These are phyloP conservation scores for Fragum whitleyi DNA, from an alignment of 2,888 invertebrate genomes.

Conservation along the genomic window DNA sequence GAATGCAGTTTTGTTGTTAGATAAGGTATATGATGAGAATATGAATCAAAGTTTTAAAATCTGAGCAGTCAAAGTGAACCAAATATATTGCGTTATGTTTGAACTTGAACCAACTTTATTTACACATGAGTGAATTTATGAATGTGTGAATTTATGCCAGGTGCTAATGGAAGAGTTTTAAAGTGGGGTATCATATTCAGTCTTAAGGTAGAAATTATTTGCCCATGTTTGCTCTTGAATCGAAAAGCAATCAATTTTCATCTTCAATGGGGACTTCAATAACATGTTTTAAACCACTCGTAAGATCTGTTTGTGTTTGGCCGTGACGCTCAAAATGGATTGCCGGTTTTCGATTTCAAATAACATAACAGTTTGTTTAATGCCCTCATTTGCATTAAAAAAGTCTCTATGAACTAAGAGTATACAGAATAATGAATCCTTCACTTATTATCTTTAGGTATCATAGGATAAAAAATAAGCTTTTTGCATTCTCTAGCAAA, in stretches of 20 bases:
- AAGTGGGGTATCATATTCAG: slow-evolving; percentile 50
- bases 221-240: slow-evolving; percentile 56
- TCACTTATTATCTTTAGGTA: no score
- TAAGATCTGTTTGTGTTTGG: slow-evolving; percentile 26
- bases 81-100: no score
- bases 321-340: slow-evolving; percentile 23
- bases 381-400: slow-evolving; percentile 34
- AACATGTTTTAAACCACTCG: slow-evolving; percentile 31
- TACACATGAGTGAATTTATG: slow-evolving; percentile 56
- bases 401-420: background rate
- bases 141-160: slow-evolving; percentile 62
- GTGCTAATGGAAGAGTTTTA: slow-evolving; percentile 32
- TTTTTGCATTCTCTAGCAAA: no score
- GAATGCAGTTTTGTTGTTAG: no score
- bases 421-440: no score
- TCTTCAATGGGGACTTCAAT: slow-evolving; percentile 32
- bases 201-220: slow-evolving; percentile 40
- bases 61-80: no score
- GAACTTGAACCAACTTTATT: slow-evolving; percentile 46
- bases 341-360: slow-evolving; percentile 39
- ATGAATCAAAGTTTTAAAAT: no score
- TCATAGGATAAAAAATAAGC: no score
- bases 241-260: slow-evolving; percentile 51
- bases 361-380: slow-evolving; percentile 52
- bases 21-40: no score